Evolutionary conservation across 2,113 vertebrate species (phyloP).

Genomic region (Colius striatus): DNA sequence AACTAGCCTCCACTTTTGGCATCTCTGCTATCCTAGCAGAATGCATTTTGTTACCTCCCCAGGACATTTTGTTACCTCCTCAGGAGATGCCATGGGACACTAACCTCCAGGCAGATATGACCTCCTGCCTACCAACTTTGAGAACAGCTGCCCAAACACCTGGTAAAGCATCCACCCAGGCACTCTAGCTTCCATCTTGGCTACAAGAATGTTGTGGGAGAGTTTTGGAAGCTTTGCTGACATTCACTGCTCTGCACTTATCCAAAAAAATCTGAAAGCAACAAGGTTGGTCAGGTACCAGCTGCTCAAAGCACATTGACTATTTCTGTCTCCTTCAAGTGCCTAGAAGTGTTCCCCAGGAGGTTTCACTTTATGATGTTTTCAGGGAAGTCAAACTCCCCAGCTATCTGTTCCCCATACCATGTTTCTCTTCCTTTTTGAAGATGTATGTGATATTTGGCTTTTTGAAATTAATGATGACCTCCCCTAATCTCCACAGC

Average conservation of each 20-base stretch:
- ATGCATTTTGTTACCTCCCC: background rate
- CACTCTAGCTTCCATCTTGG: background rate
- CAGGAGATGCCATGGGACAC: background rate
- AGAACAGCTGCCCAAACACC: background rate
- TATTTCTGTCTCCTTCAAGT: background rate
- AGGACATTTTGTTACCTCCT: background rate
- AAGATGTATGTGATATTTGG: background rate
- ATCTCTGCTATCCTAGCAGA: background rate
- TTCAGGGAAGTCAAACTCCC: background rate
- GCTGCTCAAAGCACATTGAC: background rate
- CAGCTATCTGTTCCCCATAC: background rate
- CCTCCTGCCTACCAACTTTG: too few species aligned
- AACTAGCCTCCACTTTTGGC: accelerated
- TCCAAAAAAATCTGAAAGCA: background rate
- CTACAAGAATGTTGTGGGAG: background rate
- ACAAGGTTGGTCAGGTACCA: background rate
- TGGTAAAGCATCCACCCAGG: background rate
- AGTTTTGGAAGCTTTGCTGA: background rate
- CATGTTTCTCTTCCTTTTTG: background rate
- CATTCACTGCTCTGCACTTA: background rate
- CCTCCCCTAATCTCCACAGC: background rate
- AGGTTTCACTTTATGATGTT: background rate
- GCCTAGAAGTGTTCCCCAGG: background rate
- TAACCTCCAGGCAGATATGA: accelerated
- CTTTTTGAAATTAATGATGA: background rate